Percentiles rank a stretch among this genome's conserved stretches.
Evolutionary conservation across 2,888 invertebrate species (phyloP).

Genomic region (Cylindroiulus punctatus): DNA sequence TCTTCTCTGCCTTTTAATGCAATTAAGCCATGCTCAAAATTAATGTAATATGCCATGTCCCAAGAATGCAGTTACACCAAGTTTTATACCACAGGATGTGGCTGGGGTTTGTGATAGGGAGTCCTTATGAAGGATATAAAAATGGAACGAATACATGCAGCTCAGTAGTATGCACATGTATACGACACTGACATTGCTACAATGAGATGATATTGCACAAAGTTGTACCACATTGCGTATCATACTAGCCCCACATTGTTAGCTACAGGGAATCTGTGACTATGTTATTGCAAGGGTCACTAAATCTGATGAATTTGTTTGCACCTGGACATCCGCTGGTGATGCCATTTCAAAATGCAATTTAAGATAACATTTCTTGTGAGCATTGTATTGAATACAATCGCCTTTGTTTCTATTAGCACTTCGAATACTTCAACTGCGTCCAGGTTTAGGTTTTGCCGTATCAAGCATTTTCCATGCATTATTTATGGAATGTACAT

Average conservation of each 20-base stretch:
- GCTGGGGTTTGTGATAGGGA: background rate
- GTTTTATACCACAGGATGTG: slow-evolving; percentile 5
- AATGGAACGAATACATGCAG: background rate
- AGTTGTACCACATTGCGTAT: too few species aligned
- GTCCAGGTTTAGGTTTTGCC: background rate
- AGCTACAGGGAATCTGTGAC: background rate
- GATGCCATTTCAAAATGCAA: background rate
- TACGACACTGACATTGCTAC: too few species aligned
- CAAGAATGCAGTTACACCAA: background rate
- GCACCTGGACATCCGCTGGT: background rate
- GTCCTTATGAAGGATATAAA: background rate
- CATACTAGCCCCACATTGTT: too few species aligned
- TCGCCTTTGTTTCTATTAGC: background rate
- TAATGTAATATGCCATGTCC: slow-evolving; percentile 33
- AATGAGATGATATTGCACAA: too few species aligned
- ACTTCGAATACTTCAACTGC: background rate
- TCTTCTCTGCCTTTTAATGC: slow-evolving; percentile 17
- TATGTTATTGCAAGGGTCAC: background rate
- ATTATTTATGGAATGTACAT: background rate
- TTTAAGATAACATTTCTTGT: background rate
- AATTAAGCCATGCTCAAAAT: slow-evolving; percentile 38
- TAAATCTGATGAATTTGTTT: background rate
- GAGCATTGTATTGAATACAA: background rate
- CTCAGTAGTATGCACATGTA: too few species aligned
- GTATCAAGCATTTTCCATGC: background rate